These are phyloP conservation scores for Lanius ludovicianus DNA, from an alignment of 2,113 vertebrate species.

Conservation along the genomic window DNA sequence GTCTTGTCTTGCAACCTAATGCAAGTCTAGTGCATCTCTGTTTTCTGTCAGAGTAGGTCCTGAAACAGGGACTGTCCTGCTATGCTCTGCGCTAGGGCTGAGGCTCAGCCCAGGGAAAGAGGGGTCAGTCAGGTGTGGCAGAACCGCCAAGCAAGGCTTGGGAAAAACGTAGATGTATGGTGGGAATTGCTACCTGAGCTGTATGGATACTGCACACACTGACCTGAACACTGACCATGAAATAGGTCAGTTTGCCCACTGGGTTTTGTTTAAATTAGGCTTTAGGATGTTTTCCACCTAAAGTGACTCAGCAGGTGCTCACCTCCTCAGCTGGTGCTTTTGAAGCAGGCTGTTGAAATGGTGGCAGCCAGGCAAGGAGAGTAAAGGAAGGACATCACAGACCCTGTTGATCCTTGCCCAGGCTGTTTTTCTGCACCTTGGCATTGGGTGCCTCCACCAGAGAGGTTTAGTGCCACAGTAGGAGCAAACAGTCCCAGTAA, in stretches of 20 bases:
- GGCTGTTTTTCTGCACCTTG: neutral
- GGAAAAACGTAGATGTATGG: fast-evolving
- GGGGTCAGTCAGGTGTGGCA: neutral
- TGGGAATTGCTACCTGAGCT: neutral
- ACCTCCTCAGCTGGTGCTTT: neutral
- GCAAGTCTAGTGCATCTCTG: neutral
- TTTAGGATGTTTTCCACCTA: neutral
- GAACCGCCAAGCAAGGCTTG: neutral
- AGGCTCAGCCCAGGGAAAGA: neutral
- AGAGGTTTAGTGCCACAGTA: neutral
- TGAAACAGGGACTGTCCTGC: neutral
- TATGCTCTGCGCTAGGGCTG: neutral
- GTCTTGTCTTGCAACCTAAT: neutral
- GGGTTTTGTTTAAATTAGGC: neutral
- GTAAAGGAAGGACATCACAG: neutral
- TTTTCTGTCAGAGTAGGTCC: neutral
- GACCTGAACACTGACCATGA: neutral
- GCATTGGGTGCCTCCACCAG: neutral
- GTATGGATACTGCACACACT: neutral
- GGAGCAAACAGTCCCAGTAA: neutral
- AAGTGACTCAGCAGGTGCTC: neutral
- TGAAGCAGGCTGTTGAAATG: neutral
- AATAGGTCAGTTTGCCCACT: neutral
- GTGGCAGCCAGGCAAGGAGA: neutral
- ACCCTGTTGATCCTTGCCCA: fast-evolving